phyloP scores from a whole-genome alignment of 2,113 vertebrate species.

The Passer domesticus region DNA sequence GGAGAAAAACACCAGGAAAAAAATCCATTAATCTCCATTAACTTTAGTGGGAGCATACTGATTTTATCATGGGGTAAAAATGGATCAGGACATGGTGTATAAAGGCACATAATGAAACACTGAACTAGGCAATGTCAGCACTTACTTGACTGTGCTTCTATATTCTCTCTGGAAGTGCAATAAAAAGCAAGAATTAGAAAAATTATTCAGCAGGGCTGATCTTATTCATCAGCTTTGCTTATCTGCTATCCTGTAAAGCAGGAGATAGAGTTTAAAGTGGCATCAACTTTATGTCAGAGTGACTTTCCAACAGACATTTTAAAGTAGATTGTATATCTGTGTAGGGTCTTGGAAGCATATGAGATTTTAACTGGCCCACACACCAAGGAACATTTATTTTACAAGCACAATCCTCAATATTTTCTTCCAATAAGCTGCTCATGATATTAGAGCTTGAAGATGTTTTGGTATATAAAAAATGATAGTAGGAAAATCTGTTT shows the following conservation, averaged over 20 bases:
- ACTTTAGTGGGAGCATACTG: not conserved
- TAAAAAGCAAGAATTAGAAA: slow-evolving; percentile 33
- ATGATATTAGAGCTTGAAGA: not conserved
- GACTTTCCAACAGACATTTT: not conserved
- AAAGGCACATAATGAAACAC: not conserved
- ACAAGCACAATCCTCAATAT: not conserved
- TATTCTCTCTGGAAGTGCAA: slow-evolving; percentile 30
- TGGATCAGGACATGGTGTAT: not conserved
- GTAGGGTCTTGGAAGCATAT: not conserved
- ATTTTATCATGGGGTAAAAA: not conserved
- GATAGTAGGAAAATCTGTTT: not conserved
- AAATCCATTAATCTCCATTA: not conserved
- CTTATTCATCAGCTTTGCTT: not conserved
- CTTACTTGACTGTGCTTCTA: slow-evolving; percentile 38
- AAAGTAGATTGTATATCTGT: not conserved
- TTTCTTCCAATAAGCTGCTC: not conserved
- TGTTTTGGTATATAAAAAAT: not conserved
- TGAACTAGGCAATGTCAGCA: not conserved
- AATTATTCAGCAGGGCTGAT: not conserved
- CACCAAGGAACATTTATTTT: not conserved
- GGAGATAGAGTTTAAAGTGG: not conserved
- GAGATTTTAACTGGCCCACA: not conserved
- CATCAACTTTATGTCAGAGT: not conserved
- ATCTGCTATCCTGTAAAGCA: not conserved
- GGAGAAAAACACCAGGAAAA: not conserved